A percentile compares a stretch with the other conserved stretches of the same genome.
Conservation (phyloP, 1,140 invertebrate genomes). For the Hesperophylax magnus region DNA sequence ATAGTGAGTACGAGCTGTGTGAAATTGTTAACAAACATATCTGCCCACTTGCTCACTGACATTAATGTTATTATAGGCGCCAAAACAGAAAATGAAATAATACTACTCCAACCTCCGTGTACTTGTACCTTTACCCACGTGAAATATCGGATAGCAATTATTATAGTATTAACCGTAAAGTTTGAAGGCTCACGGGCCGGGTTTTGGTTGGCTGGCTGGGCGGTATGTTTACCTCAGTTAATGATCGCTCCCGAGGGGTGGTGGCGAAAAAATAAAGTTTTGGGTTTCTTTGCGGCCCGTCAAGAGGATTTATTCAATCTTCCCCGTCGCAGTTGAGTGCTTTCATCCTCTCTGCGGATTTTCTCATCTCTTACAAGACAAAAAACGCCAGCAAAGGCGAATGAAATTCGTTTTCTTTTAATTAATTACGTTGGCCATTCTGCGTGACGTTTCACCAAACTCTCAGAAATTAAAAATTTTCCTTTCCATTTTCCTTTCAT, state of each 20-base stretch:
- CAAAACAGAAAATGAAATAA: no score
- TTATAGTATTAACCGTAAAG: slow-evolving; percentile 13
- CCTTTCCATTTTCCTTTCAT: neutral
- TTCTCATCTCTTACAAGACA: slow-evolving; percentile 19
- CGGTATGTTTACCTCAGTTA: slow-evolving; percentile 44
- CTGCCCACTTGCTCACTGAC: no score
- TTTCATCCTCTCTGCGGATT: slow-evolving; percentile 18
- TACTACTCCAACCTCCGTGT: no score
- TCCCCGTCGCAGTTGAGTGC: slow-evolving; percentile 40
- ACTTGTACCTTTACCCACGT: no score
- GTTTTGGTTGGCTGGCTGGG: slow-evolving; percentile 10
- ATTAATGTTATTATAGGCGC: no score
- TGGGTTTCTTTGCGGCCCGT: slow-evolving; percentile 27
- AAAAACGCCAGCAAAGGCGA: slow-evolving; percentile 6
- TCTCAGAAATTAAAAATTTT: neutral
- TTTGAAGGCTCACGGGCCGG: neutral
- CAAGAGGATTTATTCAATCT: slow-evolving; percentile 49
- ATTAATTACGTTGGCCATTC: slow-evolving; percentile 25
- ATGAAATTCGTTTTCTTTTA: slow-evolving; percentile 4
- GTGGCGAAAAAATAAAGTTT: slow-evolving; percentile 45
- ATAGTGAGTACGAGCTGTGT: no score
- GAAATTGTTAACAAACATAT: no score
- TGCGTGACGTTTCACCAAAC: slow-evolving; percentile 4
- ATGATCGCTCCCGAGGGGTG: slow-evolving; percentile 33
- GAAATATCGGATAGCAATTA: slow-evolving; percentile 8